These are phyloP conservation scores for Crenuchus spilurus DNA, from an alignment of 2,797 vertebrate species.

Conservation along the genomic window DNA sequence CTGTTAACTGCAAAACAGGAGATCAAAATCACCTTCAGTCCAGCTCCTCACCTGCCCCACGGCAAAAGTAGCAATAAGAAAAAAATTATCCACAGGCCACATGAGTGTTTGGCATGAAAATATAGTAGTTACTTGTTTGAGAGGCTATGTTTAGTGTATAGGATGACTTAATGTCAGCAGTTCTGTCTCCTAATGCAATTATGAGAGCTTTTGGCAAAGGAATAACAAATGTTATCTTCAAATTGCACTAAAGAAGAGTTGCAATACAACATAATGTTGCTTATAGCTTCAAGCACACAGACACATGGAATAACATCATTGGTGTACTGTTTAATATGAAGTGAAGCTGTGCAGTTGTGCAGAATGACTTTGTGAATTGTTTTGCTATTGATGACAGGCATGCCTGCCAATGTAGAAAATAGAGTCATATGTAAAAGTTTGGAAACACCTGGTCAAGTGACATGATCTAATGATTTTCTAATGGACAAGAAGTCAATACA, in stretches of 20 bases:
- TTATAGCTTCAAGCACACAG: slow-evolving; percentile 22
- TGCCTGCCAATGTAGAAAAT: too few relatives aligned
- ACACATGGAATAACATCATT: slow-evolving; percentile 18
- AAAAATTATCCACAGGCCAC: slow-evolving; percentile 53
- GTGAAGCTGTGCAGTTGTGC: not conserved
- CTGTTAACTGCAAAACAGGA: slow-evolving; percentile 77
- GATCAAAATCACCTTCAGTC: slow-evolving; percentile 69
- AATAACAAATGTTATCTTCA: slow-evolving; percentile 40
- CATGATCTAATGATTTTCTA: too few relatives aligned
- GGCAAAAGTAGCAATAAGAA: slow-evolving; percentile 44
- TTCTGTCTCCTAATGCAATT: slow-evolving; percentile 55
- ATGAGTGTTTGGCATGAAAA: slow-evolving; percentile 54
- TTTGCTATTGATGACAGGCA: too few relatives aligned
- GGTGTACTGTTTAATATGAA: not conserved
- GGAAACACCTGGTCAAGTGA: too few relatives aligned
- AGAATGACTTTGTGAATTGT: not conserved
- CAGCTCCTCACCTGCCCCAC: slow-evolving; percentile 60
- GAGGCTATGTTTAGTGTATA: slow-evolving; percentile 44
- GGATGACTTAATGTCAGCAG: slow-evolving; percentile 39
- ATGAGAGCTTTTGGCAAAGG: slow-evolving; percentile 39
- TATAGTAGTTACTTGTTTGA: slow-evolving; percentile 58
- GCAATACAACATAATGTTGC: slow-evolving; percentile 36
- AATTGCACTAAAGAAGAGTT: slow-evolving; percentile 46
- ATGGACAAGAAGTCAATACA: too few relatives aligned
- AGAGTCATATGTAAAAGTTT: too few relatives aligned